Evolutionary conservation across 2,797 vertebrate species (phyloP).

Genomic region (Euthynnus affinis): DNA sequence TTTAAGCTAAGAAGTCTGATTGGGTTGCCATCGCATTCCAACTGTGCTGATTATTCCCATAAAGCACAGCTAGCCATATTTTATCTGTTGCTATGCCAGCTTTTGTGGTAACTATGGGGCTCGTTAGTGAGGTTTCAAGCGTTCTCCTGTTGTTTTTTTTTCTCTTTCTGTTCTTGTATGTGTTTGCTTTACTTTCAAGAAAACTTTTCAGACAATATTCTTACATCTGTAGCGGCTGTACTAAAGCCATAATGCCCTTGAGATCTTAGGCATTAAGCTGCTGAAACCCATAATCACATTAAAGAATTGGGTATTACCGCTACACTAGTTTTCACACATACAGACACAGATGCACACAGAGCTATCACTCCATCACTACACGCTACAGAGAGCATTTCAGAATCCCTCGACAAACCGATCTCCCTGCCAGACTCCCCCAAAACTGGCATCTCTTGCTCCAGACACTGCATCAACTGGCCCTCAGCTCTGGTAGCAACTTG

Average conservation of each 20-base stretch:
- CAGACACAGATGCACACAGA: conserved; percentile 40
- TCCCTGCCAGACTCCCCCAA: conserved; percentile 66
- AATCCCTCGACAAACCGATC: conserved; percentile 55
- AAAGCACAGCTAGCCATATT: conserved; percentile 40
- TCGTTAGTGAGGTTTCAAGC: conserved; percentile 52
- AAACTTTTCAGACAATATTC: conserved; percentile 19
- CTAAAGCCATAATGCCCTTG: conserved; percentile 29
- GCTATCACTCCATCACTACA: conserved; percentile 39
- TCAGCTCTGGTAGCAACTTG: conserved; percentile 74
- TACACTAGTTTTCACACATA: conserved; percentile 9
- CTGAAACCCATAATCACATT: conserved; percentile 42
- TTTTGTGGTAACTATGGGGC: conserved; percentile 63
- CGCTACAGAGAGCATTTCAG: conserved; percentile 41
- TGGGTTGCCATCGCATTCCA: conserved; percentile 48
- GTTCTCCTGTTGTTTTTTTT: conserved; percentile 7
- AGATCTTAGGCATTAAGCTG: conserved; percentile 32
- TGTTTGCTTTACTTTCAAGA: conserved; percentile 31
- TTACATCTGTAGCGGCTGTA: neutral
- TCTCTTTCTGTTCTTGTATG: neutral
- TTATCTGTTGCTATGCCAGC: conserved; percentile 61
- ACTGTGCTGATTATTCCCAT: conserved; percentile 60
- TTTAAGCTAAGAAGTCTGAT: conserved; percentile 57
- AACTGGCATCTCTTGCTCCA: conserved; percentile 71
- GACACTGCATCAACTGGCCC: conserved; percentile 69
- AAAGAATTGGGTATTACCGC: conserved; percentile 25